Evolutionary conservation across 2,888 invertebrate species (phyloP), one percentile per base, ranked within the genome.

Genomic region (Drosophila recens): DNA sequence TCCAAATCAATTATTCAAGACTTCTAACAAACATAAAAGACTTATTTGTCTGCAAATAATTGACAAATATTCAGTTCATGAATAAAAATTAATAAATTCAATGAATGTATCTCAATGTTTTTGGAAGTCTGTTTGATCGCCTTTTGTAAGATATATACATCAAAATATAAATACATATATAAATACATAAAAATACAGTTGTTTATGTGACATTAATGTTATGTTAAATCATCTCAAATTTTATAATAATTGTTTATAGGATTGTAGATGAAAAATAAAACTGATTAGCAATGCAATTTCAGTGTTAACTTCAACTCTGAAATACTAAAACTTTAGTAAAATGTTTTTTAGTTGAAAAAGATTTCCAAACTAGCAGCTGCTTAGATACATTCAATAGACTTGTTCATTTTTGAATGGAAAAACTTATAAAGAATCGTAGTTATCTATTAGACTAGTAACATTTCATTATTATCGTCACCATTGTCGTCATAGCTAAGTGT

Each of bases 1-100:
- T 33, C 68, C 13, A 33, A 23, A 61, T 75, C 17, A 65, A 63
- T 52, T 69, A 79, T 65, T 43, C 63, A 54, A 61, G 15, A 61
- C 4, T 17, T 9, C 34, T 36, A 36, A 30, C 11, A 45, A 51
- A 9, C 30, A 34, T n/a, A 49, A 36, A 10, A 13, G 11, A 15
- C 33, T 49, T n/a, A 48, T 15, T 30, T 30, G 8, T 46, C 8
- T 15, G n/a, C 13, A 23, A 17, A 6, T 1, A 27, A 15, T 9
- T 9, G 0, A 4, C 15, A 10, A 42, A 42, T 17, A 42, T 40
- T 9, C 15, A 43, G 11, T 20, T 20, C 5, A 43, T 20, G 15
- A 48, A 67, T 27, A 20, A 1, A 20, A 36, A 52, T 17, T 45
- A 20, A 13, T 54, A 40, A 68, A 45, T 43, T 10, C 23, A 27